These are phyloP conservation scores for Cheirogaleus medius DNA, from an alignment of 2,113 vertebrate genomes.

Conservation along the genomic window DNA sequence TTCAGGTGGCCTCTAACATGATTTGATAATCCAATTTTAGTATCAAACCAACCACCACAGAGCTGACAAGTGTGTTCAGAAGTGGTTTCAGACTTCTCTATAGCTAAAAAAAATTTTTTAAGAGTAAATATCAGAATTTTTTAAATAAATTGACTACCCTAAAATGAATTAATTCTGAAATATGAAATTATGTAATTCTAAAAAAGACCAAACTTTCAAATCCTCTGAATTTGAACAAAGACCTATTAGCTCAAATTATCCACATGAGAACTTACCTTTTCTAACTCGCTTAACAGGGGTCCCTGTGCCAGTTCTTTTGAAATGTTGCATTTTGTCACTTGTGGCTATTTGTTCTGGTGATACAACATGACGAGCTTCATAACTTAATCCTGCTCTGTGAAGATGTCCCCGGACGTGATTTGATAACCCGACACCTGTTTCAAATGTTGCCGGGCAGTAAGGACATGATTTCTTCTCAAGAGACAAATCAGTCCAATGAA, in stretches of 20 bases:
- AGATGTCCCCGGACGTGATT: constrained; percentile 96
- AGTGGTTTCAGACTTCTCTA: constrained; percentile 91
- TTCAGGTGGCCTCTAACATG: constrained; percentile 96
- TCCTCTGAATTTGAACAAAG: constrained; percentile 26
- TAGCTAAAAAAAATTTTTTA: constrained; percentile 84
- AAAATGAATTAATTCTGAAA: constrained; percentile 63
- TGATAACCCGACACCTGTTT: constrained; percentile 95
- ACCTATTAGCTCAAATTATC: constrained; percentile 4
- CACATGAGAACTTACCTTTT: constrained; percentile 89
- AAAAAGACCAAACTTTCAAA: constrained; percentile 45
- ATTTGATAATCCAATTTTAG: constrained; percentile 96
- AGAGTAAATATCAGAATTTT: constrained; percentile 71
- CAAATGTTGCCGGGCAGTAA: constrained; percentile 95
- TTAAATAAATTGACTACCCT: constrained; percentile 21
- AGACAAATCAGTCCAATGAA: constrained; percentile 89
- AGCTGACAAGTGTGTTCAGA: constrained; percentile 93
- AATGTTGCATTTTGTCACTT: constrained; percentile 92
- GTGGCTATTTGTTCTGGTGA: constrained; percentile 94
- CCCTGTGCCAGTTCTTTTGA: constrained; percentile 90
- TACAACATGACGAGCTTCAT: constrained; percentile 95
- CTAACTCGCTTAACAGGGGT: constrained; percentile 88
- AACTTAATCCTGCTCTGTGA: constrained; percentile 94
- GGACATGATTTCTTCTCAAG: constrained; percentile 93
- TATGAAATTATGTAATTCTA: constrained; percentile 37
- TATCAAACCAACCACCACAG: constrained; percentile 95